A percentile compares a stretch with the other conserved stretches of the same genome.
Evolutionary conservation across 2,113 vertebrate genomes (phyloP).

Genomic region (Barbus barbus): DNA sequence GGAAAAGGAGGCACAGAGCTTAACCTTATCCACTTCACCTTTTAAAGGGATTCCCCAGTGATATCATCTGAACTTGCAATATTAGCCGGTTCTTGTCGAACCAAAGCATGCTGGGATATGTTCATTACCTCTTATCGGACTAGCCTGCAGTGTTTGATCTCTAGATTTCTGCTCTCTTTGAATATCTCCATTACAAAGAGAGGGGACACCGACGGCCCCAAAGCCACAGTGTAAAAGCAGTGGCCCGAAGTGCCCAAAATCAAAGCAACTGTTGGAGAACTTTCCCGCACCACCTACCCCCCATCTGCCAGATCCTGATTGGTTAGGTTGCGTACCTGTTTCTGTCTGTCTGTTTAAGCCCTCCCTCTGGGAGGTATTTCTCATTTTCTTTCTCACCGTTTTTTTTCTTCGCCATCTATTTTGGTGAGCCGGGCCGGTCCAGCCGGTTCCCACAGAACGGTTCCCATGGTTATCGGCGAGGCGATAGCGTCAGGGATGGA

Average conservation of each 20-base stretch:
- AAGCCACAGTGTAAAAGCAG: conserved; percentile 33
- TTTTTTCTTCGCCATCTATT: conserved; percentile 67
- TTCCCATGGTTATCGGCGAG: conserved; percentile 80
- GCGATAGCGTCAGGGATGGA: conserved; percentile 70
- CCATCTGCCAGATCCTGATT: conserved; percentile 11
- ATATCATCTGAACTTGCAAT: conserved; percentile 15
- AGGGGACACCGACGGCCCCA: neutral
- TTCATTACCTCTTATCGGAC: neutral
- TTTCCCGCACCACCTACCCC: neutral
- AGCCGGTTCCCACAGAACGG: conserved; percentile 80
- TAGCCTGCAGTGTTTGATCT: conserved; percentile 6
- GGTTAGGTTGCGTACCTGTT: conserved; percentile 39
- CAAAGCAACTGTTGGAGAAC: neutral
- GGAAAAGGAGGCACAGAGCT: conserved; percentile 14
- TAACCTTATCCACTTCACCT: conserved; percentile 30
- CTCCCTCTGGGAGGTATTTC: conserved; percentile 20
- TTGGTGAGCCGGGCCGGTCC: conserved; percentile 73
- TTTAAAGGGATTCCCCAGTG: conserved; percentile 4
- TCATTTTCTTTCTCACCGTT: conserved; percentile 21
- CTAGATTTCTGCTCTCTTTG: conserved; percentile 11
- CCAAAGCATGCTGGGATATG: conserved; percentile 10
- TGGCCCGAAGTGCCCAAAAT: conserved; percentile 1
- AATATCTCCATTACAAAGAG: conserved; percentile 33
- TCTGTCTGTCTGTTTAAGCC: conserved; percentile 19
- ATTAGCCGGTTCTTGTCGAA: neutral